Percentiles rank a stretch among this genome's conserved stretches.
Evolutionary conservation across 2,113 vertebrate genomes (phyloP).

Genomic region (Crotalus viridis): DNA sequence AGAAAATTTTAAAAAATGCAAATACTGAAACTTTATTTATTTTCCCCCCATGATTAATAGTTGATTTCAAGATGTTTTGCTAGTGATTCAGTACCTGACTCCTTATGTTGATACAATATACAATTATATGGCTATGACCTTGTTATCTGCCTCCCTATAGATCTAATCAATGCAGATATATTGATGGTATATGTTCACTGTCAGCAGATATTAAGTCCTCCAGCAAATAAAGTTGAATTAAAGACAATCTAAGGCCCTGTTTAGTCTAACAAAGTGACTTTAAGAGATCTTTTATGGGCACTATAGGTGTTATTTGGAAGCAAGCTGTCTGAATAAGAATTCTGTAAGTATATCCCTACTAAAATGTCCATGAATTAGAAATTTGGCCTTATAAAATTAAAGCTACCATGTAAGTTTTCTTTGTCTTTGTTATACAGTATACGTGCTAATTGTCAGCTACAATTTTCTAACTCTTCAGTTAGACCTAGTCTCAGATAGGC

Average conservation of each 20-base stretch:
- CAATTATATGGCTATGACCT: neutral
- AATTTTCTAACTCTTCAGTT: neutral
- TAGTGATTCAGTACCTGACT: neutral
- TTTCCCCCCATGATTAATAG: neutral
- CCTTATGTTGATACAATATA: neutral
- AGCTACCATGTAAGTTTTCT: neutral
- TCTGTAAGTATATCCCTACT: neutral
- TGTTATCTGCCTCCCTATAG: neutral
- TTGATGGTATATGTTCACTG: neutral
- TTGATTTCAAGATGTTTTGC: neutral
- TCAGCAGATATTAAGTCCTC: neutral
- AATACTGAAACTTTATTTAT: neutral
- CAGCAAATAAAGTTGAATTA: neutral
- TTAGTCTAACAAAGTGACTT: neutral
- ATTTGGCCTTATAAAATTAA: neutral
- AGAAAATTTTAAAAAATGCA: neutral
- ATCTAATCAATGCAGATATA: neutral
- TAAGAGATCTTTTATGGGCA: neutral
- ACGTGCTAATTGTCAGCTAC: neutral
- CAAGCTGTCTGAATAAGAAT: neutral
- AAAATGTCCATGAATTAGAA: neutral
- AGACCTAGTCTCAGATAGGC: neutral
- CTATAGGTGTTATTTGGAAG: neutral
- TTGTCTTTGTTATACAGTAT: neutral
- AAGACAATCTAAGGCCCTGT: neutral